Conservation (phyloP, 2,113 vertebrate genomes). For the Pseudopipra pipra region DNA sequence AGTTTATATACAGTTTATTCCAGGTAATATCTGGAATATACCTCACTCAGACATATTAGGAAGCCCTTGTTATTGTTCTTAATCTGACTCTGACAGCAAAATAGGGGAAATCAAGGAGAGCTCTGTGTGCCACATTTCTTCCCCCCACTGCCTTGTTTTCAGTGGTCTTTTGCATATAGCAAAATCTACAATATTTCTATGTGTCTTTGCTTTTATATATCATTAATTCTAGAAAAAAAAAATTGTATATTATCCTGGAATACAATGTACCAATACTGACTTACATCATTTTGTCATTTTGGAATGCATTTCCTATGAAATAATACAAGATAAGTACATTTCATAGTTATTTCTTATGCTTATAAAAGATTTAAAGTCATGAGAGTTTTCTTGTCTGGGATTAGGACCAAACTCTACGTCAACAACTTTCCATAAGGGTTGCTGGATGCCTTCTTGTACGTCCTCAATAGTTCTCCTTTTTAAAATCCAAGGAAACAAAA, state of each 20-base stretch:
- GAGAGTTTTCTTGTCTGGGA: conserved; percentile 4
- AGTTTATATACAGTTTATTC: not conserved
- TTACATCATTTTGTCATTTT: not conserved
- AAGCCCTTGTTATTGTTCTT: not conserved
- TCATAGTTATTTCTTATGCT: not conserved
- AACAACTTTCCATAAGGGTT: conserved; percentile 20
- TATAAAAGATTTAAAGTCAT: conserved; percentile 21
- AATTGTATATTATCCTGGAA: not conserved
- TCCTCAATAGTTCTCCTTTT: not conserved
- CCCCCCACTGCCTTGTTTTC: not conserved
- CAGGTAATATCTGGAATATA: not conserved
- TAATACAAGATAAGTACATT: conserved; percentile 17
- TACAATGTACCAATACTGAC: not conserved
- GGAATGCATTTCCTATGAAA: conserved; percentile 14
- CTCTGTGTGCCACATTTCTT: not conserved
- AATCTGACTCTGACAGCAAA: not conserved
- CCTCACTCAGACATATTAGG: not conserved
- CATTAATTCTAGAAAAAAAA: not conserved
- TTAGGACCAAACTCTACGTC: not conserved
- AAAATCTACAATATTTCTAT: not conserved
- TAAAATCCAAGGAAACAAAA: conserved; percentile 30
- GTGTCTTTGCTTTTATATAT: not conserved
- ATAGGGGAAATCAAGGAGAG: not conserved
- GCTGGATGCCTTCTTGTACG: not conserved
- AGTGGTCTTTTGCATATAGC: not conserved